These are phyloP conservation scores for Bufo bufo DNA, from an alignment of 2,113 vertebrate species.

Conservation along the genomic window DNA sequence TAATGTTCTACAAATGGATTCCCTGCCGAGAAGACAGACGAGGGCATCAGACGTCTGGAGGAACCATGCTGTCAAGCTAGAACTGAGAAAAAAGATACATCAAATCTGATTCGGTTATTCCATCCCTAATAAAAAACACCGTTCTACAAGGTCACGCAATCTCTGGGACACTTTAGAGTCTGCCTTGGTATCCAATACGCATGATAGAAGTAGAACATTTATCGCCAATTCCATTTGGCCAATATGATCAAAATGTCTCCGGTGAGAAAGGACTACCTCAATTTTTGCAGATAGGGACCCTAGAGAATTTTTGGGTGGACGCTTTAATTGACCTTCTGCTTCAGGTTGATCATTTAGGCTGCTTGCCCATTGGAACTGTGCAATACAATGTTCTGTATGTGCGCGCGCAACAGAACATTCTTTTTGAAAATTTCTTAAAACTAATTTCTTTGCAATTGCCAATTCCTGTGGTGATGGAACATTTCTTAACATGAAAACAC, in stretches of 20 bases:
- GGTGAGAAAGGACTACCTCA: neutral
- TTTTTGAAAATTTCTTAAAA: neutral
- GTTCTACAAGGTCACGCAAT: too few species aligned
- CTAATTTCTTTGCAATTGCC: conserved; percentile 1
- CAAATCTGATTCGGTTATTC: too few species aligned
- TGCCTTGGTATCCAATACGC: too few species aligned
- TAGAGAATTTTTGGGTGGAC: neutral
- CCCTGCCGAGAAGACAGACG: too few species aligned
- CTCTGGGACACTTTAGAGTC: too few species aligned
- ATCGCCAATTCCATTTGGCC: neutral
- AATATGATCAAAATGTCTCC: neutral
- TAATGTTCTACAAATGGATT: too few species aligned
- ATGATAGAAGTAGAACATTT: too few species aligned
- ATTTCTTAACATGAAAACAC: neutral
- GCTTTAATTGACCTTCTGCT: neutral
- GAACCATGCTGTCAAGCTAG: too few species aligned
- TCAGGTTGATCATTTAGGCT: neutral
- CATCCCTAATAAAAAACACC: too few species aligned
- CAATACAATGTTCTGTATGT: neutral
- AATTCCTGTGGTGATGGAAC: neutral
- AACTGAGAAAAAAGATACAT: too few species aligned
- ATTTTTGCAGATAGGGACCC: too few species aligned
- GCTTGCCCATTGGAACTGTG: neutral
- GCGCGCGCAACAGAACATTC: neutral
- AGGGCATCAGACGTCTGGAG: too few species aligned